Evolutionary conservation across 2,113 vertebrate species (phyloP).

Genomic region (Nibea albiflora): DNA sequence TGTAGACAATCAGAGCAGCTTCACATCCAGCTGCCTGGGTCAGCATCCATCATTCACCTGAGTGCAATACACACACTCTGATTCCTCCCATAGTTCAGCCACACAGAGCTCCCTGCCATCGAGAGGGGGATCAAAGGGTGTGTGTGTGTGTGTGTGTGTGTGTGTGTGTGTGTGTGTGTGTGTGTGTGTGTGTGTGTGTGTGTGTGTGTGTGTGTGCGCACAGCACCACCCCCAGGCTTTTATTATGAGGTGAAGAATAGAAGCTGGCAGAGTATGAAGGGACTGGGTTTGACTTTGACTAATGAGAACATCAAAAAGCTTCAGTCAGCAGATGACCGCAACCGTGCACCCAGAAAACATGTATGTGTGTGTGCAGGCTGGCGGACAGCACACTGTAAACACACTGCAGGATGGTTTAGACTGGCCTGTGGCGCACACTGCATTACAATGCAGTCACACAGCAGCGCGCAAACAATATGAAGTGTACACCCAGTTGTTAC

Average conservation of each 20-base stretch:
- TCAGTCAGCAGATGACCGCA: constrained; percentile 21
- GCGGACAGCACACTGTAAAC: not conserved
- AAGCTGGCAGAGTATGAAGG: constrained; percentile 62
- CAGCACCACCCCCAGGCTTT: constrained; percentile 8
- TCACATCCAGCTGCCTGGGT: constrained; percentile 12
- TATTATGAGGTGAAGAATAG: constrained; percentile 75
- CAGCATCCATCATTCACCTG: constrained; percentile 55
- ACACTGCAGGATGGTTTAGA: not conserved
- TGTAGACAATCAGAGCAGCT: not conserved
- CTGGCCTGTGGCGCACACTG: not conserved
- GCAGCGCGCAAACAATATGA: not conserved
- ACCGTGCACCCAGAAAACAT: not conserved
- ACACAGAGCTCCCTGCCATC: constrained; percentile 27
- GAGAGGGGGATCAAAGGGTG: constrained; percentile 59
- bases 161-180: too few relatives aligned
- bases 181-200: not conserved
- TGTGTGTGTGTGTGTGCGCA: too few relatives aligned
- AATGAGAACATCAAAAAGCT: constrained; percentile 47
- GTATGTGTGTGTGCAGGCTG: not conserved
- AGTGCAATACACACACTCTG: constrained; percentile 19
- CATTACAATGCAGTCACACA: not conserved
- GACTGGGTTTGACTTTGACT: constrained; percentile 51
- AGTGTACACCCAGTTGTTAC: too few relatives aligned
- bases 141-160: constrained; percentile 13
- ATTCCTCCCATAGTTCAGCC: constrained; percentile 17